Percentiles rank a stretch among this genome's conserved stretches.
Conservation (phyloP, 2,113 vertebrate species). For the Calyptomena viridis region DNA sequence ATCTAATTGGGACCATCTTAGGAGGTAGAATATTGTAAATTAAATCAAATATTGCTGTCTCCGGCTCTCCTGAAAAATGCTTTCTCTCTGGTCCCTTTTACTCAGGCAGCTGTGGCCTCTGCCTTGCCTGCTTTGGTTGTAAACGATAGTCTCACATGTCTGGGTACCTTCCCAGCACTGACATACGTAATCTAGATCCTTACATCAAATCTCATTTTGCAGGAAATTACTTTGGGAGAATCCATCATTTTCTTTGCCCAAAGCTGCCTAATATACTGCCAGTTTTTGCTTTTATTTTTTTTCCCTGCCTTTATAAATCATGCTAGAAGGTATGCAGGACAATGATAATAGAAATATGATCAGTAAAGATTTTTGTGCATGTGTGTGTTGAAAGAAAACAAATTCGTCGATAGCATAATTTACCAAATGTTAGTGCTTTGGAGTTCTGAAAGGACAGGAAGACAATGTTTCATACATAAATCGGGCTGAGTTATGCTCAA, state of each 20-base stretch:
- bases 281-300: neutral
- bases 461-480: neutral
- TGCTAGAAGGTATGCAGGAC: neutral
- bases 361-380: neutral
- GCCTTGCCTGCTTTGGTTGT: neutral
- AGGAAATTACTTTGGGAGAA: slow-evolving; percentile 17
- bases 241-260: slow-evolving; percentile 3
- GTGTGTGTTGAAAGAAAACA: neutral
- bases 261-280: neutral
- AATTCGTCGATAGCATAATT: neutral
- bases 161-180: neutral
- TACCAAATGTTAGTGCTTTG: neutral
- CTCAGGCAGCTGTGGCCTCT: neutral
- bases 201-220: neutral
- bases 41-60: neutral
- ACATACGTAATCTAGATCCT: neutral
- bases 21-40: neutral
- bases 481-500: neutral
- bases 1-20: neutral
- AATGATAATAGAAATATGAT: neutral
- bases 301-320: neutral
- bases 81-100: neutral
- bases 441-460: neutral
- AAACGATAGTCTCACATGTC: neutral
- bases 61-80: neutral